These are phyloP conservation scores for Musca domestica DNA, from an alignment of 1,140 invertebrate genomes.

Conservation along the genomic window DNA sequence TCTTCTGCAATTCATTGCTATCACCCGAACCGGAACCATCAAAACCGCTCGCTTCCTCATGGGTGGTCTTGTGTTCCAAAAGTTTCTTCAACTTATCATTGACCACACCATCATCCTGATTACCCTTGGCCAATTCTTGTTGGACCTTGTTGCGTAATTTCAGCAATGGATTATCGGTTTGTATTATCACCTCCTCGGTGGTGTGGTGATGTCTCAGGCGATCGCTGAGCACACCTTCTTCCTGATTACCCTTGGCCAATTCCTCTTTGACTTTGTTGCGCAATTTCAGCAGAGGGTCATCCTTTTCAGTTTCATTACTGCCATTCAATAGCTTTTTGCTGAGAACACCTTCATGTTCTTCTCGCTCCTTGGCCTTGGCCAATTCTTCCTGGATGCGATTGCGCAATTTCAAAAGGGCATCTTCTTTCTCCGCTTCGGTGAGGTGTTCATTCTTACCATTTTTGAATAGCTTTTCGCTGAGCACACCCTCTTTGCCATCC, in stretches of 20 bases:
- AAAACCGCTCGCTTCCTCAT: neutral
- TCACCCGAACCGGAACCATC: neutral
- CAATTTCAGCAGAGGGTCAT: slow-evolving; percentile 28
- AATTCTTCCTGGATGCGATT: slow-evolving; percentile 21
- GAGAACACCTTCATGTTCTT: neutral
- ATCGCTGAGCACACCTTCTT: slow-evolving; percentile 39
- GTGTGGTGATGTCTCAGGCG: slow-evolving; percentile 30
- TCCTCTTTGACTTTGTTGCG: slow-evolving; percentile 42
- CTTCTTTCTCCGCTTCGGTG: neutral
- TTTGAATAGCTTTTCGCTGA: slow-evolving; percentile 38
- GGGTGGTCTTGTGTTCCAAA: neutral
- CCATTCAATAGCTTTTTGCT: neutral
- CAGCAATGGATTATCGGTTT: slow-evolving; percentile 3
- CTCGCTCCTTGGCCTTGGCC: neutral
- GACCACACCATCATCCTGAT: slow-evolving; percentile 32
- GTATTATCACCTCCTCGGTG: neutral
- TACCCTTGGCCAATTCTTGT: slow-evolving; percentile 6
- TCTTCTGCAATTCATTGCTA: slow-evolving; percentile 27
- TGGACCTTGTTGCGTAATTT: slow-evolving; percentile 25
- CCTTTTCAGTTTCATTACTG: neutral
- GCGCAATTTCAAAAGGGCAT: slow-evolving; percentile 14
- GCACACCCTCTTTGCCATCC: slow-evolving; percentile 36
- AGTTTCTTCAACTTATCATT: slow-evolving; percentile 40
- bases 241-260: slow-evolving; percentile 32
- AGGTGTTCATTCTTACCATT: slow-evolving; percentile 20